Evolutionary conservation across 2,113 vertebrate species (phyloP).

Genomic region (Plecturocebus donacophilus): DNA sequence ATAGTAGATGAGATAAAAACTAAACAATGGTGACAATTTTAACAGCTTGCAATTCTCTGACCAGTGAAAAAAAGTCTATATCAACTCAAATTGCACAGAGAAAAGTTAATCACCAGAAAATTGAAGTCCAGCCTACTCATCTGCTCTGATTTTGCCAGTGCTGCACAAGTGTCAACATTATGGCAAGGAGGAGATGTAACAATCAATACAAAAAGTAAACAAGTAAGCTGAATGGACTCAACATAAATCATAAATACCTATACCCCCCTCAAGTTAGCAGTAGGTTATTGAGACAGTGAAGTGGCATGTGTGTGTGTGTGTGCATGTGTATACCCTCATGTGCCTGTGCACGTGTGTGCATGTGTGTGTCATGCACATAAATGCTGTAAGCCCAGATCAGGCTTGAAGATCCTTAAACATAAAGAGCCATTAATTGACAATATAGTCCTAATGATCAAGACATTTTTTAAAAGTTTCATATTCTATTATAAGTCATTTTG

Average conservation of each 20-base stretch:
- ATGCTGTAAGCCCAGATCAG: background rate
- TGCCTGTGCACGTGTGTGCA: background rate
- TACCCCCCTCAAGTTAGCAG: background rate
- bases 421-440: background rate
- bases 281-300: background rate
- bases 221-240: background rate
- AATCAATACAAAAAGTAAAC: slow-evolving; percentile 18
- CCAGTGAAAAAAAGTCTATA: background rate
- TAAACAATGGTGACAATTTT: slow-evolving; percentile 27
- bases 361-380: rapidly evolving
- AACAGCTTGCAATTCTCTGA: slow-evolving; percentile 51
- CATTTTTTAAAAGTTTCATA: background rate
- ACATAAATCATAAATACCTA: background rate
- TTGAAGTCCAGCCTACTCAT: slow-evolving; percentile 35
- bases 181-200: background rate
- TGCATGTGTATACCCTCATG: no score
- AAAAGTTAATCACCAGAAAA: slow-evolving; percentile 73
- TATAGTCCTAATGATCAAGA: background rate
- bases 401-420: background rate
- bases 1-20: background rate
- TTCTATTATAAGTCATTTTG: background rate
- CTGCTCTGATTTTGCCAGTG: background rate
- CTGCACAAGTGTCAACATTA: background rate
- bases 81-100: slow-evolving; percentile 10
- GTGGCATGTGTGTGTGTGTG: background rate